These are phyloP conservation scores for Nesogale talazaci DNA, from an alignment of 2,113 vertebrate species.

Conservation along the genomic window DNA sequence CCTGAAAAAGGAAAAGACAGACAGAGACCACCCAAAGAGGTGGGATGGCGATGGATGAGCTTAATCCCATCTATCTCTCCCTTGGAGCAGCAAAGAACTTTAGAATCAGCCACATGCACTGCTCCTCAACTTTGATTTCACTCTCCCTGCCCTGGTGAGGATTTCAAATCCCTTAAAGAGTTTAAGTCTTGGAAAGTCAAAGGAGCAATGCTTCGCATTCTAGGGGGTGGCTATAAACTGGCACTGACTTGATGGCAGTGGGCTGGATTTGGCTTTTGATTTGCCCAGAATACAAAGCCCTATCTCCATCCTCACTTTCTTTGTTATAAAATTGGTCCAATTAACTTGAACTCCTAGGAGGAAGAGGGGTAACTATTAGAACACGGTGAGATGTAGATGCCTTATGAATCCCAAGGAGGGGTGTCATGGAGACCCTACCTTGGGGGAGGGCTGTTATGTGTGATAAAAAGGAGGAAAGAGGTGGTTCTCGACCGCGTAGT, in stretches of 20 bases:
- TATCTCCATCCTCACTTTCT: conserved; percentile 6
- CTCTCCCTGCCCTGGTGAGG: background rate
- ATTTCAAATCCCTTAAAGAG: too few species aligned
- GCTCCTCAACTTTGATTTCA: background rate
- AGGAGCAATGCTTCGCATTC: too few species aligned
- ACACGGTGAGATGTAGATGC: background rate
- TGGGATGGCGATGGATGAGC: too few species aligned
- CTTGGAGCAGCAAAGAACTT: background rate
- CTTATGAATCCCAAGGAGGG: background rate
- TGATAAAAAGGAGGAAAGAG: background rate
- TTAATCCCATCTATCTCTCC: background rate
- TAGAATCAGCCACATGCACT: background rate
- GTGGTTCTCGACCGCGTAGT: background rate
- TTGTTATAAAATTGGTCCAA: conserved; percentile 33
- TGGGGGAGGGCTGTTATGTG: background rate
- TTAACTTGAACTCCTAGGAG: background rate
- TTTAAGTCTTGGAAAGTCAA: too few species aligned
- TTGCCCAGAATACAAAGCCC: background rate
- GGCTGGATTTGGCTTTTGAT: too few species aligned
- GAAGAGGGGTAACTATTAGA: background rate
- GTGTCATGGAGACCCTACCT: background rate
- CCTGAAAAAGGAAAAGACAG: background rate
- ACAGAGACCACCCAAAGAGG: background rate
- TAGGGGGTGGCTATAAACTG: too few species aligned
- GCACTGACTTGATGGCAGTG: too few species aligned